Evolutionary conservation across 1,140 invertebrate species (phyloP), one percentile per base, ranked within the genome.

Genomic region (Globodera rostochiensis): DNA sequence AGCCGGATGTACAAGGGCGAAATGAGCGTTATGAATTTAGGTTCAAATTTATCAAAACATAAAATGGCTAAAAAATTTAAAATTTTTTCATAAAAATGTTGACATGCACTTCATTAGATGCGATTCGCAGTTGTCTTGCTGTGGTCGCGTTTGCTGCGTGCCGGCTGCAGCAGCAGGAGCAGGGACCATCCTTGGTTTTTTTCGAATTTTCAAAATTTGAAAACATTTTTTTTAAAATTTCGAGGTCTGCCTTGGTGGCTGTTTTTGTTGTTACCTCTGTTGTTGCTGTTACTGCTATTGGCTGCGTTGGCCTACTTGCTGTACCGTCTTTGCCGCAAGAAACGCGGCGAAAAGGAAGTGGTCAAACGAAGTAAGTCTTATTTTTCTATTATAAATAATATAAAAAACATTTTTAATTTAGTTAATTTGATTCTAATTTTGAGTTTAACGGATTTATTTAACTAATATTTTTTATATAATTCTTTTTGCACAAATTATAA

Each of bases 11-110:
- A 47, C 78, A 79, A 60, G 85, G 85, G n/a, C 75, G 78, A 19
- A 86, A 86, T 70, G 85, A 86, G 73, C 79, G 85, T 15, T 86
- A 86, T 53, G 85, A 86, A 81, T 86, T 88, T 71, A 84, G 83
- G 83, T 83, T 66, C 3, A 21, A 66, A 15, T 13, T 13, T 21
- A 66, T 66, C 60, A 66, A 13, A 15, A 13, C 13, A 69, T 3
- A 7, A 25, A 47, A 25, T 13, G 21, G 11, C n/a, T 8, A 46
- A 71, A 25, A 73, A 49, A 47, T 80, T 80, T 74, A 36, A 36
- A 36, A 36, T 36, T 36, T 36, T 36, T 1, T 36, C 36, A 36
- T 3, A 2, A 36, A 36, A 36, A 36, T 36, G 36, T 36, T 36
- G 36, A 36, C 36, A 21, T 77, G 1, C 36, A 36, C 46, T 77